Conservation (phyloP, 64 coral and sea anemone species). For the Dendronephthya gigantea region DNA sequence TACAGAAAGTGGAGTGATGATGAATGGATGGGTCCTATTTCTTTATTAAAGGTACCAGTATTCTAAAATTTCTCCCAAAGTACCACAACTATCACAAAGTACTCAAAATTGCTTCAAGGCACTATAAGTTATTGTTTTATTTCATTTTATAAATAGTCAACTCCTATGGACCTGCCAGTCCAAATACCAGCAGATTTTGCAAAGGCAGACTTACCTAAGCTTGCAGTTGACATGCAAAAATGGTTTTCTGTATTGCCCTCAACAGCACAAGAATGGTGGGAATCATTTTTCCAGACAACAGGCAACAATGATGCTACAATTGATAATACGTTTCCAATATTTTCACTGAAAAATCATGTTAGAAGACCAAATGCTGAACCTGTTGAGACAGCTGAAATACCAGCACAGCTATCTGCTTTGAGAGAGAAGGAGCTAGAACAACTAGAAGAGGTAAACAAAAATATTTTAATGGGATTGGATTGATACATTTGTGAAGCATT, state of each 20-base stretch:
- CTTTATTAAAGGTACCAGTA: conserved; percentile 22
- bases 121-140: not conserved
- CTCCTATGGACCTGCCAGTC: not conserved
- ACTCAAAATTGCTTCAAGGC: no score
- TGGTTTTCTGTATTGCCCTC: not conserved
- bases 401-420: not conserved
- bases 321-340: not conserved
- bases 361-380: not conserved
- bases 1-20: conserved; percentile 46
- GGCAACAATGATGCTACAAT: not conserved
- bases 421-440: not conserved
- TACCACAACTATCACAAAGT: not conserved
- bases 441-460: not conserved
- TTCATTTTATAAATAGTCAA: not conserved
- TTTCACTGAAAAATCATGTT: not conserved
- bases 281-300: not conserved
- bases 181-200: not conserved
- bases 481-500: no score
- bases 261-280: not conserved
- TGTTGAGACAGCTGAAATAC: not conserved
- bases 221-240: not conserved
- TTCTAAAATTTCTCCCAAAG: no score
- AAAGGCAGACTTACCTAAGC: not conserved
- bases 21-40: conserved; percentile 15
- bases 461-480: not conserved